These are phyloP conservation scores for Condylura cristata DNA, from an alignment of 2,113 vertebrate species.

Conservation along the genomic window DNA sequence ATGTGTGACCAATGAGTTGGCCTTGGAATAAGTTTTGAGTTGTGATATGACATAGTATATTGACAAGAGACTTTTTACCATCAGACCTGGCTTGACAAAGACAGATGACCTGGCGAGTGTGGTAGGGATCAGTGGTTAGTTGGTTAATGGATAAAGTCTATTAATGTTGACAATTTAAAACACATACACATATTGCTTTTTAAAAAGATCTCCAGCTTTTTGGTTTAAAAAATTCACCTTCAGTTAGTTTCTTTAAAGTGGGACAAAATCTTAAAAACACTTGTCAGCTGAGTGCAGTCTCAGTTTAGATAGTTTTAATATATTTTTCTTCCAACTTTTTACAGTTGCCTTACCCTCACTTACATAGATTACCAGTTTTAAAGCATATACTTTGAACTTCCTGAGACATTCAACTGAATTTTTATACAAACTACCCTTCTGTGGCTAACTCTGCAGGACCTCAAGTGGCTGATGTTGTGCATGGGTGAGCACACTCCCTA, in stretches of 20 bases:
- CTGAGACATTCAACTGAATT: background rate
- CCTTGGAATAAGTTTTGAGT: slow-evolving; percentile 31
- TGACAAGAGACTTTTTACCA: background rate
- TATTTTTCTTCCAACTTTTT: slow-evolving; percentile 17
- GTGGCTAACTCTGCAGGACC: no score
- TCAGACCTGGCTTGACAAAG: background rate
- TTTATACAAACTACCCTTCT: slow-evolving; percentile 5
- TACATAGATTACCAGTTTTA: background rate
- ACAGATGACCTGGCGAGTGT: background rate
- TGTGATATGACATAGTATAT: background rate
- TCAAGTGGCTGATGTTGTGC: no score
- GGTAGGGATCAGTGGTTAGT: background rate
- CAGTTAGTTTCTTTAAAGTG: slow-evolving; percentile 55
- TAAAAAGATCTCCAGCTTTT: no score
- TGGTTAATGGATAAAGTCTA: background rate
- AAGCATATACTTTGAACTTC: slow-evolving; percentile 27
- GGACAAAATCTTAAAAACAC: slow-evolving; percentile 42
- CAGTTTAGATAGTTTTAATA: slow-evolving; percentile 40
- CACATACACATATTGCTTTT: no score
- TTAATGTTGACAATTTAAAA: background rate
- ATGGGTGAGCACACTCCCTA: no score
- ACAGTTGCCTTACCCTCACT: background rate
- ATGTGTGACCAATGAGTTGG: background rate
- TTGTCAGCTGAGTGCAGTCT: background rate
- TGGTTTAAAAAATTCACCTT: no score